Base-by-base conservation (phyloP, 2,888 invertebrate species). In the Ochropleura leucogaster region DNA sequence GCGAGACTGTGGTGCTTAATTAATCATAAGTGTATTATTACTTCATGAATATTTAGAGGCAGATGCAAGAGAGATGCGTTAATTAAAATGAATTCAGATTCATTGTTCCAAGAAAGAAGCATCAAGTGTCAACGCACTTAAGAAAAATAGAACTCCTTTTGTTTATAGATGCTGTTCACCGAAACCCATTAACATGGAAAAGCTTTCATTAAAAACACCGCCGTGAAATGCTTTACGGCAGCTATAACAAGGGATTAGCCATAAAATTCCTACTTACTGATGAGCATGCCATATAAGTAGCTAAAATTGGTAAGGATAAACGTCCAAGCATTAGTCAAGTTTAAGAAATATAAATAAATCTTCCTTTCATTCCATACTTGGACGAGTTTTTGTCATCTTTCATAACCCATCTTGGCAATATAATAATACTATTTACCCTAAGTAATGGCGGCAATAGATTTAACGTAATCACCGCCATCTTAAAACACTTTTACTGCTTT, bases 401-500 rank as follows among this genome's bases (percentile, higher is more conserved):
- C 72, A 83, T 75, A 77, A 77, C 72, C 80, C 51, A 77, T 81
- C 74, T 84, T 72, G 78, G 83, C 70, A 80, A 80, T 83, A 82
- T 83, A 79, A 85, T 84, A 82, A 80, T 88, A 86, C 65, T 80
- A 85, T 85, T 84, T 79, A 85, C 74, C 75, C 68, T 72, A 71
- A 76, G 72, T 83, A 80, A 85, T 77, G 74, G 70, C 69, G 68
- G 85, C 79, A 81, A 82, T 79, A 82, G 83, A 82, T 85, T 83
- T 83, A 72, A 88, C 77, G 85, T 83, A 88, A 89, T 89, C 85
- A 86, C 83, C 79, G 75, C 76, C 81, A 84, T 84, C 77, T 82
- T 85, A 86, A 89, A 89, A 88, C 86, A 89, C 89, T 89, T 90
- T 89, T 89, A 87, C 88, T 87, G 77, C 70, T 86, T 82, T 81